Base-by-base conservation (phyloP, 2,113 vertebrate genomes). In the Condylura cristata region DNA sequence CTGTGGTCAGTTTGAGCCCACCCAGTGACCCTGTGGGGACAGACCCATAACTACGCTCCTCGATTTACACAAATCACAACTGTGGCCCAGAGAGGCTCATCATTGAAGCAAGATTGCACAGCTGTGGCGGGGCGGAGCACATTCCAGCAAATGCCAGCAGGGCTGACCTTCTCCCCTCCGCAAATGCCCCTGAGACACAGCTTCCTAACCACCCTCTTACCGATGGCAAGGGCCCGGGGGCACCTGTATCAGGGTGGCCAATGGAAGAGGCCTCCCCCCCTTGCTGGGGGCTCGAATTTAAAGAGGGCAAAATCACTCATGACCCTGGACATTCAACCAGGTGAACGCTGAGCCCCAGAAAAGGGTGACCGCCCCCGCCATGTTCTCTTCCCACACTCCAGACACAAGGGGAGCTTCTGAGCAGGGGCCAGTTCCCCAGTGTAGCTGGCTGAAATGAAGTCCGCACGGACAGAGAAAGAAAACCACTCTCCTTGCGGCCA, bases 391-490 rank as follows among this genome's bases (percentile, higher is more conserved):
- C n/a, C 80, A 86, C 20, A 1, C 37, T 14, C 30, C 41, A 8
- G n/a, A 14, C 51, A 17, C 39, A 68, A 16, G 26, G 1, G 5
- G 46, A 18, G 32, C 17, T 17, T 11, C 13, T 13, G 13, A 5
- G 0, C 13, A 32, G 6, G 0, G 0, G 32, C 32, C 41, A 85
- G 63, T 60, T 51, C 61, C 76, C 75, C 30, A 3, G 4, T 46
- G n/a, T 72, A 6, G 65, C 58, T n/a, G 14, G 51, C 8, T 1
- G 48, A 75, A 68, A 87, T 61, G 72, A 87, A 90, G 66, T 32
- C 86, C 76, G 66, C 93, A 71, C 72, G 91, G 75, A 48, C 2
- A 53, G 76, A 34, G 44, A 94, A 82, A 87, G 20, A 76, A 81
- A 93, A 86, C 66, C 53, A 22, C 72, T 74, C 90, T 16, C 66